Evolutionary conservation across 1,140 invertebrate species (phyloP).

Genomic region (Lucilia sericata): DNA sequence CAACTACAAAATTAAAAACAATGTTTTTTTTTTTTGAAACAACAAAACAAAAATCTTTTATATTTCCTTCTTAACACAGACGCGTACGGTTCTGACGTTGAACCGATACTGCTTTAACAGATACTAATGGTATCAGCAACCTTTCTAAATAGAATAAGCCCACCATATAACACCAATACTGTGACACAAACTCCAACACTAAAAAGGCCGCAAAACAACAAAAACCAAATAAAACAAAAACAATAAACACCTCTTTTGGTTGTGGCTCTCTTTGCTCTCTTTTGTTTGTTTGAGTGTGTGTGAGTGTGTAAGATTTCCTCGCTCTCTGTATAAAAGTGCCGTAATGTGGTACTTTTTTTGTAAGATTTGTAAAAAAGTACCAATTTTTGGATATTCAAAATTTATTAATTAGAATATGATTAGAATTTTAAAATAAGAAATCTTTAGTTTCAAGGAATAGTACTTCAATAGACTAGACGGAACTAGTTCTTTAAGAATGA

Average conservation of each 20-base stretch:
- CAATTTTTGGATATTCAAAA: neutral
- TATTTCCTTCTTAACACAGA: slow-evolving; percentile 43
- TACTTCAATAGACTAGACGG: no score
- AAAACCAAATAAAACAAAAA: neutral
- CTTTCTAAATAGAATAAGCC: slow-evolving; percentile 63
- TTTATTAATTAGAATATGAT: no score
- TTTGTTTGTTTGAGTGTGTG: neutral
- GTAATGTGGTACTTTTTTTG: neutral
- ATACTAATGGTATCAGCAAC: slow-evolving; percentile 45
- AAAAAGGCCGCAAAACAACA: neutral
- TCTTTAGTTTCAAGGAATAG: no score
- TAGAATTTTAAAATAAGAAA: no score
- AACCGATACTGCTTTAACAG: slow-evolving; percentile 64
- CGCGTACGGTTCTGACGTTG: slow-evolving; percentile 65
- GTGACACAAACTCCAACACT: slow-evolving; percentile 1
- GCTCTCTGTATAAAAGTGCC: neutral
- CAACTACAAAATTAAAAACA: neutral
- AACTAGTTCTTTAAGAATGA: no score
- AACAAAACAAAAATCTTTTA: slow-evolving; percentile 14
- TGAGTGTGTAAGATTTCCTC: neutral
- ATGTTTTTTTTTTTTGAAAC: neutral
- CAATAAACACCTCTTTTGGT: slow-evolving; percentile 6
- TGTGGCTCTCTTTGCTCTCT: neutral
- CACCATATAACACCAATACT: slow-evolving; percentile 38
- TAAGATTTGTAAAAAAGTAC: neutral